These are phyloP conservation scores for Antheraea pernyi DNA, from an alignment of 1,140 invertebrate genomes.

Conservation along the genomic window DNA sequence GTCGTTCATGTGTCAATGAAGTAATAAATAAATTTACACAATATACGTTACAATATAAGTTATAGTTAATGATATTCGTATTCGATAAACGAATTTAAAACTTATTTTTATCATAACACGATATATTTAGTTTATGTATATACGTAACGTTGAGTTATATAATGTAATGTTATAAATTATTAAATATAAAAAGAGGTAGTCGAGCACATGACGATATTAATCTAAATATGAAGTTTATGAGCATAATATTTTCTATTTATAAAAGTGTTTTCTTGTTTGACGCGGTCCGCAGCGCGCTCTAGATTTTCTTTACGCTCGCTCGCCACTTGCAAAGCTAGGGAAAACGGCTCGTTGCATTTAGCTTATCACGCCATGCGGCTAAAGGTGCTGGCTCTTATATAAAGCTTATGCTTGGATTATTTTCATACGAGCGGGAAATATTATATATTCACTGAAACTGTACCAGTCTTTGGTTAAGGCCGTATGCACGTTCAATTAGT, in stretches of 20 bases:
- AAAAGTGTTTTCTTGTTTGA: conserved; percentile 7
- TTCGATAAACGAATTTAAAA: too few species aligned
- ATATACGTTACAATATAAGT: too few species aligned
- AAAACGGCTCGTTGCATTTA: conserved; percentile 33
- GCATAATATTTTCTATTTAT: conserved; percentile 6
- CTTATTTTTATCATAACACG: too few species aligned
- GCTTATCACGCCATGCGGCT: conserved; percentile 26
- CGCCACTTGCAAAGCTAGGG: conserved; percentile 23
- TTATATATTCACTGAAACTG: not conserved
- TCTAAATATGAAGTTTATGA: not conserved
- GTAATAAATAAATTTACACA: too few species aligned
- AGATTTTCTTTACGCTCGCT: conserved; percentile 17
- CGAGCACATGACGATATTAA: too few species aligned
- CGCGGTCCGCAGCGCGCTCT: not conserved
- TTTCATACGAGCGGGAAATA: not conserved
- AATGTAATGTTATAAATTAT: too few species aligned
- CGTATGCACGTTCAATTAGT: not conserved
- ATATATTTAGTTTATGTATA: too few species aligned
- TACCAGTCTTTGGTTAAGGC: not conserved
- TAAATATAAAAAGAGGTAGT: too few species aligned
- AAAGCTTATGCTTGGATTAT: conserved; percentile 15
- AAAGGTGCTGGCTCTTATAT: conserved; percentile 20
- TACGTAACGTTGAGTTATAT: too few species aligned
- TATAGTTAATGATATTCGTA: too few species aligned
- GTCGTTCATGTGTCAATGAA: too few species aligned